Evolutionary conservation across 2,113 vertebrate genomes (phyloP).

Genomic region (Ammodytes marinus): DNA sequence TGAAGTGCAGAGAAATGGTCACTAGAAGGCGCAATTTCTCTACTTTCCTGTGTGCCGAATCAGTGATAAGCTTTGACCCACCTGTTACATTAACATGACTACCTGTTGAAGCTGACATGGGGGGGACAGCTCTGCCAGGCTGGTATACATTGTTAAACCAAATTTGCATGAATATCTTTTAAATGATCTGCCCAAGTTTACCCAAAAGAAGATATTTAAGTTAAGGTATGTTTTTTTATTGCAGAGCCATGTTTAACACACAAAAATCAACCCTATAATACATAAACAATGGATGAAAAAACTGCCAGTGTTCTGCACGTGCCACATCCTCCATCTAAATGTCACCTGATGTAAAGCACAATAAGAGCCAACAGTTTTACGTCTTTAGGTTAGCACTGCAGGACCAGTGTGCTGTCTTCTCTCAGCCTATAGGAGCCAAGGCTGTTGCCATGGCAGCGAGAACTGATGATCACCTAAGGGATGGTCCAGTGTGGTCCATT

Average conservation of each 20-base stretch:
- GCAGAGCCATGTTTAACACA: background rate
- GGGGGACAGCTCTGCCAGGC: background rate
- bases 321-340: background rate
- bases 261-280: background rate
- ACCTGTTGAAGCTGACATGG: slow-evolving; percentile 48
- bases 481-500: slow-evolving; percentile 66
- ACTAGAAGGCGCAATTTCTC: slow-evolving; percentile 57
- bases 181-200: background rate
- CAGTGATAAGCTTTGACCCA: background rate
- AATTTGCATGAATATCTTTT: background rate
- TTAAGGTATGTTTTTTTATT: background rate
- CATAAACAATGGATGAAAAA: background rate
- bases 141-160: background rate
- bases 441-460: slow-evolving; percentile 75
- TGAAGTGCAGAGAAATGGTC: slow-evolving; percentile 17
- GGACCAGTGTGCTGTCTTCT: slow-evolving; percentile 19
- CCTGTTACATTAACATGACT: slow-evolving; percentile 42
- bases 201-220: background rate
- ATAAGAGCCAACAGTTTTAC: background rate
- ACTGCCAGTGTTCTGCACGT: background rate
- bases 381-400: slow-evolving; percentile 9
- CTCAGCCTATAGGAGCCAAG: slow-evolving; percentile 58
- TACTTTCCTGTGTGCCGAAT: background rate
- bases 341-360: background rate
- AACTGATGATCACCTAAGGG: slow-evolving; percentile 65